A percentile compares a stretch with the other conserved stretches of the same genome.
phyloP scores from a whole-genome alignment of 2,797 vertebrate genomes.

The Catostomus latipinnis region DNA sequence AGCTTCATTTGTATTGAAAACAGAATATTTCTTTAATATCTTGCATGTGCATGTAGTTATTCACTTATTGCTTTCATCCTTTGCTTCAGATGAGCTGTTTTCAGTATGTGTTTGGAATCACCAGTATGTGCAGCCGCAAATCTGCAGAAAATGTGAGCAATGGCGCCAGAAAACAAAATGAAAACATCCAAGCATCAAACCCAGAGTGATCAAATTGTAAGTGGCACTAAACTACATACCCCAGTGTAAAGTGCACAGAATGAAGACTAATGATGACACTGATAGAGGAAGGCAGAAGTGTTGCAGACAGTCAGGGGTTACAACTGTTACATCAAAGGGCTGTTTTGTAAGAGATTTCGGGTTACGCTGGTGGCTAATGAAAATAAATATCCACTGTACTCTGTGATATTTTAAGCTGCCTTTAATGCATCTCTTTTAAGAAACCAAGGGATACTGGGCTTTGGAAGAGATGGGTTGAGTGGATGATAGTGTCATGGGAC shows the following conservation, averaged over 20 bases:
- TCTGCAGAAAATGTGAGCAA: not conserved
- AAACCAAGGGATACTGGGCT: slow-evolving; percentile 15
- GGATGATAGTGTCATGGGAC: slow-evolving; percentile 16
- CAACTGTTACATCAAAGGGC: slow-evolving; percentile 32
- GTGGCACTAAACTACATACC: slow-evolving; percentile 27
- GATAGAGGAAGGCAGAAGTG: slow-evolving; percentile 14
- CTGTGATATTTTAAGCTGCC: not conserved
- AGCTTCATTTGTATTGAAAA: too few species aligned
- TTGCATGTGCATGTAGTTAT: too few species aligned
- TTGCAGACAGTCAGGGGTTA: slow-evolving; percentile 34
- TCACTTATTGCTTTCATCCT: slow-evolving; percentile 5
- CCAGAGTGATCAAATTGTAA: not conserved
- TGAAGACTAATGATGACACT: slow-evolving; percentile 52
- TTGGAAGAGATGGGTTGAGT: not conserved
- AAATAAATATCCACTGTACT: slow-evolving; percentile 25
- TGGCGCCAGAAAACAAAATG: not conserved
- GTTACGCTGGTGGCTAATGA: slow-evolving; percentile 14
- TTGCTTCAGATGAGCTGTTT: not conserved
- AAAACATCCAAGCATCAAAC: slow-evolving; percentile 8
- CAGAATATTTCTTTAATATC: too few species aligned
- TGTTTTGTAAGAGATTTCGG: not conserved
- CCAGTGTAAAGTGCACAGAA: not conserved
- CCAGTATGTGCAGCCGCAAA: not conserved
- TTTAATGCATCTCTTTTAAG: slow-evolving; percentile 30
- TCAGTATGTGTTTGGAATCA: not conserved